Evolutionary conservation across 2,113 vertebrate genomes (phyloP).

Genomic region (Poeciliopsis turrubarensis): DNA sequence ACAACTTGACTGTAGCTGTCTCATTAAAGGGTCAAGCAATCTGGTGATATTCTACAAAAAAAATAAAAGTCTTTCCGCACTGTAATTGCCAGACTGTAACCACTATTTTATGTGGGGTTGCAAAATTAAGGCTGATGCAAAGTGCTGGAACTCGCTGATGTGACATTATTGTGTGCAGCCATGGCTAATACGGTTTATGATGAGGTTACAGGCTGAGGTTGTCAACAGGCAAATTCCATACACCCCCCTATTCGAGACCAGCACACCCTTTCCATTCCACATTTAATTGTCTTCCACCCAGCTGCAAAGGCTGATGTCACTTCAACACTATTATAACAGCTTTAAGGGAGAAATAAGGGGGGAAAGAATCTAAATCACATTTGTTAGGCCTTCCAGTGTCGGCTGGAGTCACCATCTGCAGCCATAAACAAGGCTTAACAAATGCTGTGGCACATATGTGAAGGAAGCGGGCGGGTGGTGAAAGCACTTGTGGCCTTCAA

Average conservation of each 20-base stretch:
- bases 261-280: constrained; percentile 46
- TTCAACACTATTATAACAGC: constrained; percentile 60
- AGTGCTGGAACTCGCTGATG: constrained; percentile 66
- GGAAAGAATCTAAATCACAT: constrained; percentile 46
- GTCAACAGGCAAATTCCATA: constrained; percentile 64
- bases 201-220: constrained; percentile 61
- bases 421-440: constrained; percentile 46
- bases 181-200: constrained; percentile 49
- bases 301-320: constrained; percentile 76
- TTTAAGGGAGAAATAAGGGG: constrained; percentile 46
- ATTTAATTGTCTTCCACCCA: constrained; percentile 72
- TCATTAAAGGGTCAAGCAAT: constrained; percentile 62
- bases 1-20: constrained; percentile 38
- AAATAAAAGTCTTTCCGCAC: constrained; percentile 33
- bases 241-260: constrained; percentile 28
- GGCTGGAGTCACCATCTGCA: constrained; percentile 51
- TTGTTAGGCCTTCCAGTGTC: constrained; percentile 31
- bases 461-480: background rate
- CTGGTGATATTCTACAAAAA: constrained; percentile 42
- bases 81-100: constrained; percentile 48
- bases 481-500: background rate
- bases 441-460: constrained; percentile 26
- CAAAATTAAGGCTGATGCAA: constrained; percentile 44
- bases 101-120: constrained; percentile 57
- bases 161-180: constrained; percentile 37